A percentile compares a stretch with the other conserved stretches of the same genome.
Conservation (phyloP, 2,797 vertebrate genomes). For the Peromyscus eremicus region DNA sequence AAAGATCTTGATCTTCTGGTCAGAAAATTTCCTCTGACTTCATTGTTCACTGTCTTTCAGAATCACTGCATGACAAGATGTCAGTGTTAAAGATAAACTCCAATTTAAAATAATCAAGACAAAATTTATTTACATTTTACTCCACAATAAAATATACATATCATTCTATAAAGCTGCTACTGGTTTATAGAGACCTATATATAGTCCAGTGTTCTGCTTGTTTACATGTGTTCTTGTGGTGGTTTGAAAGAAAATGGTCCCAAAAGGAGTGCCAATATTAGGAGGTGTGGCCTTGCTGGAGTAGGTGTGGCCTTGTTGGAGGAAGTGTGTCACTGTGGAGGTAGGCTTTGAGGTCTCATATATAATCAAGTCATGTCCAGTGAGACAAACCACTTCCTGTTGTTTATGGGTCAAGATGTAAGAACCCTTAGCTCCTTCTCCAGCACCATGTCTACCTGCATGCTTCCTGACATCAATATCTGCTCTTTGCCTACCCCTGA, state of each 20-base stretch:
- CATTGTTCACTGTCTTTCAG: neutral
- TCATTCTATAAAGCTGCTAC: neutral
- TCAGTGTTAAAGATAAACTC: conserved; percentile 25
- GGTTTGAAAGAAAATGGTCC: too few species aligned
- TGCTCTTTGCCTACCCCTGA: neutral
- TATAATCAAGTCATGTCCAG: too few species aligned
- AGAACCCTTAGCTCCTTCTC: too few species aligned
- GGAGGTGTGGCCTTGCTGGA: too few species aligned
- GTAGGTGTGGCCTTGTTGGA: too few species aligned
- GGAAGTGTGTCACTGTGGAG: too few species aligned
- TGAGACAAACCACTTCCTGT: too few species aligned
- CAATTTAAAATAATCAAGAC: conserved; percentile 25
- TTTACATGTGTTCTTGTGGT: neutral
- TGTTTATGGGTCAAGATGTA: too few species aligned
- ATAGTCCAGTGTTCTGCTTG: neutral
- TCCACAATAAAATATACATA: neutral
- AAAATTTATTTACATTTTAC: neutral
- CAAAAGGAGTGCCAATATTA: too few species aligned
- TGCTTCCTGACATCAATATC: neutral
- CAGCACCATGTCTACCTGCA: too few species aligned
- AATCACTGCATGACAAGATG: neutral
- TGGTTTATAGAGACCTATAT: neutral
- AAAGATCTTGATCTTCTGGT: conserved; percentile 22
- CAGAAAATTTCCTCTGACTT: neutral
- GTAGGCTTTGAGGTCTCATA: too few species aligned